Conservation (phyloP, 92 coral and sea anemone genomes). For the Muricea muricata region DNA sequence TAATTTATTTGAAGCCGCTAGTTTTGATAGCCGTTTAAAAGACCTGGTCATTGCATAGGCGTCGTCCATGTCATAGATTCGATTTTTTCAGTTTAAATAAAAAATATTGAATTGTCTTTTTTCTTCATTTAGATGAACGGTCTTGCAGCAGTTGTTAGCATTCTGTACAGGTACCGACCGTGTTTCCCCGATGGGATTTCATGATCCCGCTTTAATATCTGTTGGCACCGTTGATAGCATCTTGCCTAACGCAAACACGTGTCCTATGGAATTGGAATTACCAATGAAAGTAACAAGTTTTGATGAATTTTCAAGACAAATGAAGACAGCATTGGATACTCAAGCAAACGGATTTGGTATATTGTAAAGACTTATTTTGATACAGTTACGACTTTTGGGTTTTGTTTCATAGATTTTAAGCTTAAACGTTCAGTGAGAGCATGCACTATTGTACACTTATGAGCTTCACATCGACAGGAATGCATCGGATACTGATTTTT, state of each 20-base stretch:
- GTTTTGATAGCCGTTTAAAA: no score
- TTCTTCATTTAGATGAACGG: conserved; percentile 29
- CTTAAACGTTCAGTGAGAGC: no score
- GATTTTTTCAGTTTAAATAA: background rate
- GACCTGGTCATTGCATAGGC: no score
- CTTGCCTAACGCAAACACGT: conserved; percentile 36
- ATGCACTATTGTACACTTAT: no score
- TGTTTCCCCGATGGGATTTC: conserved; percentile 30
- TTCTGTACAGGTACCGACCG: conserved; percentile 17
- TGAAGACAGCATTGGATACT: background rate
- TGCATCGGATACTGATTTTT: no score
- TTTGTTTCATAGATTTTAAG: no score
- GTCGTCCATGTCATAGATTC: background rate
- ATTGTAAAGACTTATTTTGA: no score
- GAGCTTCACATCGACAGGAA: no score
- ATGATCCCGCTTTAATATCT: background rate
- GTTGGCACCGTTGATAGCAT: conserved; percentile 4
- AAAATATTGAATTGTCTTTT: background rate
- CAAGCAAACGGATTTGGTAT: background rate
- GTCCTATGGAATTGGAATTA: conserved; percentile 34
- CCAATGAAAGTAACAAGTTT: background rate
- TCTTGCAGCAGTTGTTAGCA: background rate
- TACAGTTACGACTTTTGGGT: no score
- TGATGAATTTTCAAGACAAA: background rate
- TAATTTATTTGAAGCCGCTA: no score